phyloP scores from a whole-genome alignment of 2,888 invertebrate species.

The Dione juno region DNA sequence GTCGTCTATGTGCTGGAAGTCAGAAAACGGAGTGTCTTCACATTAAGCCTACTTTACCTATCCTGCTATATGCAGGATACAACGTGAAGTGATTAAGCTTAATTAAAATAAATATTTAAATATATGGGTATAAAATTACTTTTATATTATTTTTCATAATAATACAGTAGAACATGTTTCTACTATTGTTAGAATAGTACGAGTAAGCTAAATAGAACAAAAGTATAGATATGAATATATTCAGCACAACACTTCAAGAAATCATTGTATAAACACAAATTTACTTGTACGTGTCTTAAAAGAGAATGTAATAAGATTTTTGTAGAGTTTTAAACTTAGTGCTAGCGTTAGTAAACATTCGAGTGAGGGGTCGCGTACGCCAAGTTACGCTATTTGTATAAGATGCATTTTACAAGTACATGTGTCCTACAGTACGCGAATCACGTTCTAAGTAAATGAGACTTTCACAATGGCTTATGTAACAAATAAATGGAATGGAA shows the following conservation, averaged over 20 bases:
- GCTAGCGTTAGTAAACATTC: neutral
- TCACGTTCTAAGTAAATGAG: slow-evolving; percentile 2
- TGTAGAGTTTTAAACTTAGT: neutral
- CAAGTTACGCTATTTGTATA: slow-evolving; percentile 17
- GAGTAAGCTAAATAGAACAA: neutral
- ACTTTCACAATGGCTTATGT: neutral
- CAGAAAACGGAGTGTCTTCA: too few relatives aligned
- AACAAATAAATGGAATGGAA: too few relatives aligned
- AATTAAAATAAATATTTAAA: too few relatives aligned
- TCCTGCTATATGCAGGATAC: too few relatives aligned
- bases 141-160: too few relatives aligned
- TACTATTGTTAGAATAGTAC: too few relatives aligned
- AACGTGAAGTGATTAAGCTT: too few relatives aligned
- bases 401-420: neutral
- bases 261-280: slow-evolving; percentile 2
- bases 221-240: neutral
- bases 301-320: slow-evolving; percentile 8
- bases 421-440: neutral
- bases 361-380: neutral
- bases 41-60: too few relatives aligned
- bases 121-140: too few relatives aligned
- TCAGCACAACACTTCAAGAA: neutral
- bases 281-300: neutral
- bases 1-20: too few relatives aligned
- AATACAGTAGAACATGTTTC: too few relatives aligned